Conservation (phyloP, 2,888 invertebrate genomes). For the Rhamnusium bicolor region DNA sequence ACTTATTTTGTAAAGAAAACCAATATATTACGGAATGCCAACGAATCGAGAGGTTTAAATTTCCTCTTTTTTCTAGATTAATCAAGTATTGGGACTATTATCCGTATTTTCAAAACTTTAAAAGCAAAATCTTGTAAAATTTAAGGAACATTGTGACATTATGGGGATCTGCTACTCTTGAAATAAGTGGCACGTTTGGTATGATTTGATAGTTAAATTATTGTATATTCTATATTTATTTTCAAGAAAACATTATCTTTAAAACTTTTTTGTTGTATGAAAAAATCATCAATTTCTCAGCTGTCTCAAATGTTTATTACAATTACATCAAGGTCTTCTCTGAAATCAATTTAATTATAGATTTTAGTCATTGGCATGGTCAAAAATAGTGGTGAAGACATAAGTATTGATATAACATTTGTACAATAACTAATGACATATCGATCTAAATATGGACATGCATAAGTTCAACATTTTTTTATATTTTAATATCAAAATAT, state of each 20-base stretch:
- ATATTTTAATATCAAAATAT: background rate
- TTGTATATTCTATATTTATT: background rate
- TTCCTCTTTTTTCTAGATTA: too few relatives aligned
- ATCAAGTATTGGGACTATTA: too few relatives aligned
- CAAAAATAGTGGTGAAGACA: background rate
- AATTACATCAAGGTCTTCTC: background rate
- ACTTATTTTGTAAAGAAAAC: too few relatives aligned
- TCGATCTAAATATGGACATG: background rate
- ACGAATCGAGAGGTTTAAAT: too few relatives aligned
- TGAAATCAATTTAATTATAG: conserved; percentile 1
- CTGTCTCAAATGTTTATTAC: background rate
- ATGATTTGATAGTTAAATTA: too few relatives aligned
- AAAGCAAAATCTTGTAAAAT: too few relatives aligned
- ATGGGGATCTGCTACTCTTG: too few relatives aligned
- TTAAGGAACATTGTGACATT: too few relatives aligned
- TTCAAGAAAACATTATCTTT: background rate
- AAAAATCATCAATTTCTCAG: background rate
- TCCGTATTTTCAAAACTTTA: too few relatives aligned
- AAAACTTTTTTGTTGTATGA: background rate
- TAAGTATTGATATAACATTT: background rate
- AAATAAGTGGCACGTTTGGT: too few relatives aligned
- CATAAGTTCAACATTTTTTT: background rate
- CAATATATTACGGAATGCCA: too few relatives aligned
- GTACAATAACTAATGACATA: background rate
- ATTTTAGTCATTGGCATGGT: background rate